Conservation (phyloP, 2,797 vertebrate species). For the Poeciliopsis gracilis region DNA sequence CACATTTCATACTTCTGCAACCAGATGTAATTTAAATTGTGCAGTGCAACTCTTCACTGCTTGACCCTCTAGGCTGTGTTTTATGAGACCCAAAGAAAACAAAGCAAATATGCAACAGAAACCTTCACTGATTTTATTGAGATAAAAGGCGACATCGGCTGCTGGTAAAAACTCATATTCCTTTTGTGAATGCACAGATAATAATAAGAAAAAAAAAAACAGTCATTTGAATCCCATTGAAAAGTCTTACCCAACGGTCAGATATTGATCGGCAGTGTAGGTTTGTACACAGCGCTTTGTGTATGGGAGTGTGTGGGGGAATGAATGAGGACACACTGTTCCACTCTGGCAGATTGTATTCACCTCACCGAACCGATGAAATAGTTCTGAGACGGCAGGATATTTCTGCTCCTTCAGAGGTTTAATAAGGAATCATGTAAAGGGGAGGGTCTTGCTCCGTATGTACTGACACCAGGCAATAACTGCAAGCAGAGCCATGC, state of each 20-base stretch:
- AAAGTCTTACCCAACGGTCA: constrained; percentile 40
- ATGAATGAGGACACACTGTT: constrained; percentile 41
- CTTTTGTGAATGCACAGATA: constrained; percentile 11
- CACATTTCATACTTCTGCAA: constrained; percentile 11
- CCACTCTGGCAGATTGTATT: constrained; percentile 41
- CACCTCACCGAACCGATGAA: constrained; percentile 42
- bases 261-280: constrained; percentile 45
- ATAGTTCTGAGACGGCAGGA: constrained; percentile 43
- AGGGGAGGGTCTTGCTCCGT: constrained; percentile 45
- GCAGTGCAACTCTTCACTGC: neutral
- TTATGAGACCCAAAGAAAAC: constrained; percentile 17
- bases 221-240: constrained; percentile 32
- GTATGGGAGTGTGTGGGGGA: constrained; percentile 27
- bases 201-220: neutral
- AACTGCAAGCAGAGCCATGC: neutral
- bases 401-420: constrained; percentile 29
- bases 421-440: constrained; percentile 54
- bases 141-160: constrained; percentile 34
- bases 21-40: constrained; percentile 28
- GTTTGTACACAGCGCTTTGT: constrained; percentile 22
- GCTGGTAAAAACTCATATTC: constrained; percentile 34
- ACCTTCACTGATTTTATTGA: constrained; percentile 23
- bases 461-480: constrained; percentile 53
- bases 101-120: constrained; percentile 9
- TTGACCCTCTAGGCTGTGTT: constrained; percentile 24